Base-by-base conservation (phyloP, 1,140 invertebrate genomes). In the Ectropis grisescens region DNA sequence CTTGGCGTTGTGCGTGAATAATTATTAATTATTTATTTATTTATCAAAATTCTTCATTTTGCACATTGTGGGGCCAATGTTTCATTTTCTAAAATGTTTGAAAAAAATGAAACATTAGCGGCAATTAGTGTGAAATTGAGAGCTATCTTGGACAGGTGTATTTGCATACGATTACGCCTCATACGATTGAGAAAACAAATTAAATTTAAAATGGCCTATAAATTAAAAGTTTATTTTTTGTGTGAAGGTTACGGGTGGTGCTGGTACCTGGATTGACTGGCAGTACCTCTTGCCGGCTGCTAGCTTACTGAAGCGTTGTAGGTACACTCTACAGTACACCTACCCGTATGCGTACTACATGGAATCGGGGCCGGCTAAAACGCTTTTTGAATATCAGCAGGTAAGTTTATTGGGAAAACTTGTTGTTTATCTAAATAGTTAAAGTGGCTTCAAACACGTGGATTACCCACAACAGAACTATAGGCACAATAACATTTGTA, bases 181-280 rank as follows among this genome's bases (percentile, higher is more conserved):
- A n/a, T n/a, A n/a, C n/a, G n/a, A n/a, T n/a, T n/a, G n/a, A n/a
- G n/a, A n/a, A n/a, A n/a, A n/a, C n/a, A n/a, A n/a, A n/a, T n/a
- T n/a, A n/a, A n/a, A n/a, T n/a, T n/a, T n/a, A 9, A 22, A 5
- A 22, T 22, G 19, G 4, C 4, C 19, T 22, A 22, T 9, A 22
- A 5, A 22, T 22, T 5, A 22, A 22, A 22, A 22, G 4, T 11
- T 41, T 14, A 11, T 35, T 38, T 33, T 22, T 33, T 47, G 44
- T 37, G n/a, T n/a, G n/a, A 13, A 82, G 81, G 79, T 83, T 0
- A 93, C 93, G 92, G 89, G 90, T 37, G 88, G 94, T 27, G 91
- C 94, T 59, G 98, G 98, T 2, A 99, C 98, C 1, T 99, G 98
- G 97, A 99, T 99, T 55, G 98, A 99, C 81, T 99, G 98, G 98